phyloP scores from a whole-genome alignment of 2,888 invertebrate genomes.

The Oscheius sp. region DNA sequence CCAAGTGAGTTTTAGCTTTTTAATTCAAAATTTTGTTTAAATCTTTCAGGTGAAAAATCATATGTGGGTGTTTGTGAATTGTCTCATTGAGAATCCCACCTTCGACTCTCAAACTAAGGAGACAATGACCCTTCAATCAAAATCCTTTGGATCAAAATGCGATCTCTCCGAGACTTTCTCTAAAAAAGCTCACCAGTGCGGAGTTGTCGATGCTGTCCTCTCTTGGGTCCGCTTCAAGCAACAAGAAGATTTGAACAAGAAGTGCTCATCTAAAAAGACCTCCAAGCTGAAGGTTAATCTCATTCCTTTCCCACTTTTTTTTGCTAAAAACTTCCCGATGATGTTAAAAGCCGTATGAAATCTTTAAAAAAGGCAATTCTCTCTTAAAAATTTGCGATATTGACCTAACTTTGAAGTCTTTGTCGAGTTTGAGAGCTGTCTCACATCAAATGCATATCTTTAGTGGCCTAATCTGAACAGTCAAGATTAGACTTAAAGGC shows the following conservation, averaged over 20 bases:
- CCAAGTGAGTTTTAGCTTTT: conserved; percentile 77
- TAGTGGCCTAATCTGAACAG: background rate
- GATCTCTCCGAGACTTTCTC: conserved; percentile 84
- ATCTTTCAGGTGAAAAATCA: conserved; percentile 85
- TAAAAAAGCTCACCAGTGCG: conserved; percentile 78
- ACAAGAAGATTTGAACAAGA: conserved; percentile 79
- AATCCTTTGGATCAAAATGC: conserved; percentile 95
- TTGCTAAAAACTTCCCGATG: background rate
- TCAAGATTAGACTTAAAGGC: background rate
- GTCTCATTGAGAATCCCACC: conserved; percentile 96
- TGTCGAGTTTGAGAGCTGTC: background rate
- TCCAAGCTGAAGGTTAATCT: conserved; percentile 80
- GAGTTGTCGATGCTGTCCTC: conserved; percentile 90
- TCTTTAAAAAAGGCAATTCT: background rate
- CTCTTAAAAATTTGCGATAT: background rate
- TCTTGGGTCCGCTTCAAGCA: conserved; percentile 96
- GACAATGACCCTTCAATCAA: conserved; percentile 90
- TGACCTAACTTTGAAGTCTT: background rate
- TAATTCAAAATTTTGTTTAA: too few species aligned
- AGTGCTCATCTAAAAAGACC: conserved; percentile 85
- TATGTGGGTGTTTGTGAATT: conserved; percentile 96
- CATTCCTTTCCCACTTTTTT: background rate
- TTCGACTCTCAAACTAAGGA: conserved; percentile 99
- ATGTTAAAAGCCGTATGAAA: background rate
- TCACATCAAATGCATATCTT: background rate